A percentile compares a stretch with the other conserved stretches of the same genome.
Conservation (phyloP, 2,888 invertebrate genomes). For the Drosophila falleni region DNA sequence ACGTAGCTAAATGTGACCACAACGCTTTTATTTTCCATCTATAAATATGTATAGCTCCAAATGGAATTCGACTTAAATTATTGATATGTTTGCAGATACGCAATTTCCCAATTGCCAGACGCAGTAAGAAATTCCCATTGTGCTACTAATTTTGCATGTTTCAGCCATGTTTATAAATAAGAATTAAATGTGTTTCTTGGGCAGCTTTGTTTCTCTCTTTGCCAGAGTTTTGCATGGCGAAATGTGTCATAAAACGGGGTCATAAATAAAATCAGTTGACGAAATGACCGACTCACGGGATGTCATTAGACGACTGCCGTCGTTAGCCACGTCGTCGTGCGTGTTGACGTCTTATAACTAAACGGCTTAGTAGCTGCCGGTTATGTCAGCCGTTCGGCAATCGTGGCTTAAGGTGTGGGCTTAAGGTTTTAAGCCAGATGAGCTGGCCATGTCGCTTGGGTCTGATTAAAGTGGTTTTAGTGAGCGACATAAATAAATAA, state of each 20-base stretch:
- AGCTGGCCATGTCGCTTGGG: conserved; percentile 40
- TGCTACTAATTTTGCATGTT: conserved; percentile 32
- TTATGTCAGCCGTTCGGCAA: conserved; percentile 26
- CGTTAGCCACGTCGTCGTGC: conserved; percentile 49
- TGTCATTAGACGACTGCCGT: conserved; percentile 57
- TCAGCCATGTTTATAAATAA: conserved; percentile 36
- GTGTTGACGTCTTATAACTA: conserved; percentile 58
- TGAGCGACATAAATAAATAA: conserved; percentile 77
- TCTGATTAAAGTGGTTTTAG: conserved; percentile 76
- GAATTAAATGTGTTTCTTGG: conserved; percentile 19
- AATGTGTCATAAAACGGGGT: conserved; percentile 69
- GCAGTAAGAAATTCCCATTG: conserved; percentile 16
- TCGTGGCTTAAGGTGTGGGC: conserved; percentile 46
- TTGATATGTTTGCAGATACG: conserved; percentile 47
- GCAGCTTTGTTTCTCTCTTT: conserved; percentile 3
- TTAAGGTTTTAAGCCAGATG: conserved; percentile 65
- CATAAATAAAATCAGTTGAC: conserved; percentile 70
- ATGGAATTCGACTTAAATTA: conserved; percentile 56
- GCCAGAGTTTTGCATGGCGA: conserved; percentile 48
- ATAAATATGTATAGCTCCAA: conserved; percentile 51
- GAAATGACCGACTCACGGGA: conserved; percentile 40
- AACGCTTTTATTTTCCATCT: conserved; percentile 40
- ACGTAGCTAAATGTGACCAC: conserved; percentile 53
- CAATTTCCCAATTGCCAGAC: conserved; percentile 6
- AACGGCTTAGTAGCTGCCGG: conserved; percentile 36